Evolutionary conservation across 2,113 vertebrate genomes (phyloP).

Genomic region (Sitta europaea): DNA sequence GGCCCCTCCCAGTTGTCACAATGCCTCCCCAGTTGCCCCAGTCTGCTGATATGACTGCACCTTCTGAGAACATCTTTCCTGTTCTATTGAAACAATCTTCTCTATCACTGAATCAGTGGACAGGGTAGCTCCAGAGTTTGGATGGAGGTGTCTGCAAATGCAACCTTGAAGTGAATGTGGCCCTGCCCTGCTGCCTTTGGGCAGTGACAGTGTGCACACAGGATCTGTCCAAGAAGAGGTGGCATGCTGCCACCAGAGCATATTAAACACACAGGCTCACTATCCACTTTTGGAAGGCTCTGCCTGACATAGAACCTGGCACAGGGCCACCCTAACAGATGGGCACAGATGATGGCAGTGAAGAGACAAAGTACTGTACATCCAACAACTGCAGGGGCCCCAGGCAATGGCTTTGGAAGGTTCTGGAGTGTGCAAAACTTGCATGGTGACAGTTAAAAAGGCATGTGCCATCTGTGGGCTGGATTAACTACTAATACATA

Average conservation of each 20-base stretch:
- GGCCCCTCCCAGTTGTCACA: not conserved
- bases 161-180: not conserved
- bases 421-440: not conserved
- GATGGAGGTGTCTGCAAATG: not conserved
- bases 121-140: not conserved
- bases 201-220: not conserved
- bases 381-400: slow-evolving; percentile 18
- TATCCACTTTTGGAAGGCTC: not conserved
- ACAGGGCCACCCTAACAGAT: slow-evolving; percentile 38
- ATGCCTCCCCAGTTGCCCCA: not conserved
- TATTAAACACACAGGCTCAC: not conserved
- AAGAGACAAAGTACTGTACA: slow-evolving; percentile 1
- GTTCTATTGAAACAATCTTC: not conserved
- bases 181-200: not conserved
- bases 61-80: not conserved
- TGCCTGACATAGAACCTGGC: slow-evolving; percentile 32
- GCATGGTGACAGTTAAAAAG: not conserved
- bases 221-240: not conserved
- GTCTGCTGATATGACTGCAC: not conserved
- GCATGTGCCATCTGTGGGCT: slow-evolving; percentile 25
- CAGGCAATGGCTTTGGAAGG: not conserved
- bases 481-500: slow-evolving; percentile 14
- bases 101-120: not conserved
- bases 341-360: slow-evolving; percentile 30
- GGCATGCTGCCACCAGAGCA: not conserved